Base-by-base conservation (phyloP, 2,113 vertebrate genomes). In the Lophotis ruficrista region DNA sequence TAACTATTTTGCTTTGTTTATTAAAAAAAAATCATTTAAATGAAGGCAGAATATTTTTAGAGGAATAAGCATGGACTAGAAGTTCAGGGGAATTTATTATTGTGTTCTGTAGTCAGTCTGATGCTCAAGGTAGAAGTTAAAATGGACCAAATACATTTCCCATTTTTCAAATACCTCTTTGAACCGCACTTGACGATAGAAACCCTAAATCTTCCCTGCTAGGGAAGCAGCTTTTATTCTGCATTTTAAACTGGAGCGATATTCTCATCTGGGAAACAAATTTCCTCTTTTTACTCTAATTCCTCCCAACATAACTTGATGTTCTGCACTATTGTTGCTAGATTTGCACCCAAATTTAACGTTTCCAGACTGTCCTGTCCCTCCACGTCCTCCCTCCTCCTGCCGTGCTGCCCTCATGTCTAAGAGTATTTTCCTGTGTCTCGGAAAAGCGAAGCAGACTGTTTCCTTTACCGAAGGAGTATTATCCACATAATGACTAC, bases 71-170 rank as follows among this genome's bases (percentile, higher is more conserved):
- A 16, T 13, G 20, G n/a, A 38, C 60, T 60, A 60, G 21, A 64
- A 58, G 64, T 90, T 96, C 71, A 86, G 60, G 90, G 68, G 41
- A 71, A 22, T 58, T 82, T 47, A 41, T 78, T 65, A 14, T 54
- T 88, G 47, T 47, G 35, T 65, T 89, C 76, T 73, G 20, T 48
- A 3, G 4, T 68, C 48, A 53, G 43, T 68, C 3, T 3, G 56
- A 53, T 75, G 38, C 35, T 92, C 24, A 64, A 93, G 92, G 60
- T 89, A 84, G 53, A 87, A 92, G n/a, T 62, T 78, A 33, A 93
- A 95, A 81, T 37, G 25, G 43, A 22, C n/a, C 25, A 79, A 71
- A 86, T 48, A 6, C 13, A 43, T 45, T 83, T 88, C 50, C 38
- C 20, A 24, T 68, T 80, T 85, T 76, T 83, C n/a, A 72, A 18